Evolutionary conservation across 2,113 vertebrate species (phyloP), one percentile per base, ranked within the genome.

Genomic region (Corydoras sp.): DNA sequence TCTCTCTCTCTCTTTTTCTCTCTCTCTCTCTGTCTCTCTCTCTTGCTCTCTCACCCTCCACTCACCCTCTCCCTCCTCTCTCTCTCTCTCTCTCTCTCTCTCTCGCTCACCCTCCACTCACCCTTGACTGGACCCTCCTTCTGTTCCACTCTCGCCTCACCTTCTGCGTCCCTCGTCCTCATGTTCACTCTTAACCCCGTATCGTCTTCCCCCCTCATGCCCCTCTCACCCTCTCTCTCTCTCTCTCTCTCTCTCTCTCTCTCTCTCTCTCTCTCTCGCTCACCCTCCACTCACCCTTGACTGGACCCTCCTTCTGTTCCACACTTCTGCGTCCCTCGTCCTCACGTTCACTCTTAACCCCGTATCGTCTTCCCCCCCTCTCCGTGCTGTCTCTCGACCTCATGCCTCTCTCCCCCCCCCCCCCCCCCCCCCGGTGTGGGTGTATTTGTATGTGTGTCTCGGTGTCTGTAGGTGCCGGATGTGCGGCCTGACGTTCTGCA

Each of bases 401-500:
- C 69, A 69, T 77, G 70, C 73, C 69, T 75, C 73, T 78, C 79
- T 75, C 79, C 62, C 67, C 53, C 53, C 65, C 72, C 73, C 71
- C 43, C 43, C 54, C 14, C 14, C 62, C 51, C 78, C 79, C 82
- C 61, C 49, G 24, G 83, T 89, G 60, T 65, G 48, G 70, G 68
- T 75, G 72, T 69, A 50, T 62, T 50, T 56, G 48, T 58, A 53
- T 62, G 70, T 67, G 60, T 68, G 65, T 73, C 18, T 53, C 72
- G 71, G 85, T 89, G 82, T 84, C 85, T 84, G 83, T 90, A 99
- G 96, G 92, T 99, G 96, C 92, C 93, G 96, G 93, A 99, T 99
- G 95, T 99, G 96, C 90, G 95, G 94, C 78, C 91, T 96, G 91
- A 99, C 96, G 85, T 99, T 99, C 94, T 97, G 95, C 92, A 98